A percentile compares a stretch with the other conserved stretches of the same genome.
Conservation (phyloP, 2,113 vertebrate genomes). For the Urocynchramus pylzowi region DNA sequence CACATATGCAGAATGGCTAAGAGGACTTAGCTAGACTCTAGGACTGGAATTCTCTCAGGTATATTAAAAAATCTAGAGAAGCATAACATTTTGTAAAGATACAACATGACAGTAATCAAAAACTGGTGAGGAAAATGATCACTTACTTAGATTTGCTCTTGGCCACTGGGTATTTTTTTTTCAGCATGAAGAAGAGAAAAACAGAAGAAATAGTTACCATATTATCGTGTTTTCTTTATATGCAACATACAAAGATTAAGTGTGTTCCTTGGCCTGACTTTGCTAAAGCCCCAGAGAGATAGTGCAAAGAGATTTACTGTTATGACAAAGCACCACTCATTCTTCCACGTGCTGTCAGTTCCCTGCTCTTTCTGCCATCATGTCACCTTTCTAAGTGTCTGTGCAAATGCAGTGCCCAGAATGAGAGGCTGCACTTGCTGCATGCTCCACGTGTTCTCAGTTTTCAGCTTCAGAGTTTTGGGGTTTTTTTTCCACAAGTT, state of each 20-base stretch:
- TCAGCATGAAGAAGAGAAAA: not conserved
- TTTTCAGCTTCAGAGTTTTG: not conserved
- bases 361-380: not conserved
- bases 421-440: not conserved
- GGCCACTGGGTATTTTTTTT: slow-evolving; percentile 65
- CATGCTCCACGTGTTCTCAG: not conserved
- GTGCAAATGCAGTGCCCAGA: not conserved
- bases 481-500: no score
- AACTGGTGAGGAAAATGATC: not conserved
- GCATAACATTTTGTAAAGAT: not conserved
- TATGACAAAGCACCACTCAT: not conserved
- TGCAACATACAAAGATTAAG: not conserved
- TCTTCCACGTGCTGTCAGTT: not conserved
- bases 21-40: not conserved
- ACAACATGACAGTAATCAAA: not conserved
- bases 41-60: not conserved
- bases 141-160: slow-evolving; percentile 82
- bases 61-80: not conserved
- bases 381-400: fast-evolving
- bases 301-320: not conserved
- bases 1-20: not conserved
- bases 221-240: not conserved
- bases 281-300: not conserved
- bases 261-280: not conserved
- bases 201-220: not conserved